Base-by-base conservation (phyloP, 2,113 vertebrate species). In the Vanacampus margaritifer region DNA sequence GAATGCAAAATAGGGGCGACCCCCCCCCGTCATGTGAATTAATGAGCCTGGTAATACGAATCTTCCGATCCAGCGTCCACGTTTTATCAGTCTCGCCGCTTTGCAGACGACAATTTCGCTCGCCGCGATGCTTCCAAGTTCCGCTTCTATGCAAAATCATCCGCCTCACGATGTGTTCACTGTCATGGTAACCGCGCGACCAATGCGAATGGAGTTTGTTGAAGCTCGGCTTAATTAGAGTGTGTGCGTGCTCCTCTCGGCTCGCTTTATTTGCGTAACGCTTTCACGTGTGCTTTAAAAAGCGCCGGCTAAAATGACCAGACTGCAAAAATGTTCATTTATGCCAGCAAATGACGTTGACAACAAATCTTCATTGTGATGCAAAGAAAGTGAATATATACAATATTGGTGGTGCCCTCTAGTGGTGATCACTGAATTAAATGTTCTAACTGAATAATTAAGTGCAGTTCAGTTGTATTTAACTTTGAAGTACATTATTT, bases 141-240 rank as follows among this genome's bases (percentile, higher is more conserved):
- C 35, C 56, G 11, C 36, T 32, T 56, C 13, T 32, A 4, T 71
- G 62, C 46, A 46, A 82, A 45, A 81, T 74, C 66, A 72, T 64
- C 51, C 77, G 67, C 67, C 66, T 61, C 46, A 43, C 16, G 45
- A 73, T 84, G 78, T 77, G 78, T 69, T 71, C 73, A 73, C 69
- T 70, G 72, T 82, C 76, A 85, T 89, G 76, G 80, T 73, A 85
- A 87, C 81, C 82, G 84, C 80, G 81, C 75, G 81, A 59, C 77
- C 67, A 76, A 82, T 87, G 87, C 84, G 80, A 81, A 83, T 88
- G 77, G 76, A 83, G 43, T 70, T 78, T 80, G 51, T 67, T 82
- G 71, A 75, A 81, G 78, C 72, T 73, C 67, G 74, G 65, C 79
- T 87, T 89, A 90, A 90, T 90, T 86, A 88, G 74, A 79, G 62